Conservation (phyloP, 2,797 vertebrate species). For the Novumbra hubbsi region DNA sequence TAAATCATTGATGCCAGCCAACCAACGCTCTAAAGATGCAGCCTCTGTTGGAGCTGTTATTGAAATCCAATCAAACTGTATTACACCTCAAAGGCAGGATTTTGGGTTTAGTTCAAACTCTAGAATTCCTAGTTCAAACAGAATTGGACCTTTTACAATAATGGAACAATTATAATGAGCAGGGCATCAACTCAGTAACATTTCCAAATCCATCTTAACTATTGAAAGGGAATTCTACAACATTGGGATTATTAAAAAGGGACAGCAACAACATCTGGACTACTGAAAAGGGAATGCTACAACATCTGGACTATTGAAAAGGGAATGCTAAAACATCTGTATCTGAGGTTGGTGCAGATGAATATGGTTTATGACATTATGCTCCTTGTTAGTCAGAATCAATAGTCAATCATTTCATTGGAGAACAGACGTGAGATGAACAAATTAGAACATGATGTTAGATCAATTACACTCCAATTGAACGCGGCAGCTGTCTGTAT, state of each 20-base stretch:
- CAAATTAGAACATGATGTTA: slow-evolving; percentile 32
- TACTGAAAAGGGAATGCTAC: too few relatives aligned
- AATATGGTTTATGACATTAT: slow-evolving; percentile 17
- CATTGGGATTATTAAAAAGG: too few relatives aligned
- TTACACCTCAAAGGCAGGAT: slow-evolving; percentile 22
- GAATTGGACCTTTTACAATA: neutral
- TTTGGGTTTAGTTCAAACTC: slow-evolving; percentile 14
- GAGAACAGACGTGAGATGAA: slow-evolving; percentile 33
- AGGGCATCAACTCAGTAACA: neutral
- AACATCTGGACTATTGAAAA: neutral
- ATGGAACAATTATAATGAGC: slow-evolving; percentile 11
- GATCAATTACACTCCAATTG: slow-evolving; percentile 36
- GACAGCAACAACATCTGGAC: too few relatives aligned
- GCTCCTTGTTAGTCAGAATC: slow-evolving; percentile 38
- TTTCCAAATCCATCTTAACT: slow-evolving; percentile 8
- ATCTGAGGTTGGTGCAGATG: slow-evolving; percentile 18
- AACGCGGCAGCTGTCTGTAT: slow-evolving; percentile 55
- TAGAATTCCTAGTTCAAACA: too few relatives aligned
- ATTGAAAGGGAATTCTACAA: too few relatives aligned
- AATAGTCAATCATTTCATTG: slow-evolving; percentile 36
- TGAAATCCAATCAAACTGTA: slow-evolving; percentile 8
- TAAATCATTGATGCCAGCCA: slow-evolving; percentile 31
- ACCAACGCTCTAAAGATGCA: slow-evolving; percentile 40
- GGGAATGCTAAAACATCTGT: slow-evolving; percentile 32
- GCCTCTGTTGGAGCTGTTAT: slow-evolving; percentile 24